A percentile compares a stretch with the other conserved stretches of the same genome.
These are phyloP conservation scores for Marasmarcha lunaedactyla DNA, from an alignment of 2,888 invertebrate species.

Conservation along the genomic window DNA sequence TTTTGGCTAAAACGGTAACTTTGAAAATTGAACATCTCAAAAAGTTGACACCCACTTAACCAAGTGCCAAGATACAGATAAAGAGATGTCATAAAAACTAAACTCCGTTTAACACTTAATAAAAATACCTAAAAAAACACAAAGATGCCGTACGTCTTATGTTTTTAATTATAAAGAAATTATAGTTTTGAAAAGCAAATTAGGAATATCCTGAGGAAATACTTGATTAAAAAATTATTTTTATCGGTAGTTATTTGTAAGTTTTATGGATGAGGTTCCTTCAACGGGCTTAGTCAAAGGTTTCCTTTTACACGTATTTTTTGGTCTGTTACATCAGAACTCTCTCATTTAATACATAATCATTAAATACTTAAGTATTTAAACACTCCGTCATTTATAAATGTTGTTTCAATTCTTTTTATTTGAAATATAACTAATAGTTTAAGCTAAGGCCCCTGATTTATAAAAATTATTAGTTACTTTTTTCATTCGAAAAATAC, in stretches of 20 bases:
- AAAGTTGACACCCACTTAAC: slow-evolving; percentile 39
- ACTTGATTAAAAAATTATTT: slow-evolving; percentile 34
- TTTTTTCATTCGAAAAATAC: too few species aligned
- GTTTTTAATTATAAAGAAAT: slow-evolving; percentile 45
- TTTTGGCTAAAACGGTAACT: too few species aligned
- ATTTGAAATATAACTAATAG: too few species aligned
- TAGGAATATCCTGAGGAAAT: slow-evolving; percentile 55
- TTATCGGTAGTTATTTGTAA: slow-evolving; percentile 30
- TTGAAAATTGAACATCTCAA: too few species aligned
- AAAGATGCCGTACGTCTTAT: slow-evolving; percentile 43
- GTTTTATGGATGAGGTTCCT: slow-evolving; percentile 16
- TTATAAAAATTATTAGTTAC: too few species aligned
- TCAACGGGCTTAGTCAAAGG: too few species aligned
- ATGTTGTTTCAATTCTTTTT: too few species aligned
- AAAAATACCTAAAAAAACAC: slow-evolving; percentile 42
- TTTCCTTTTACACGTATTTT: too few species aligned
- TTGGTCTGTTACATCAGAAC: background rate
- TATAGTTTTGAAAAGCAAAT: slow-evolving; percentile 33
- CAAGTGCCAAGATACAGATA: slow-evolving; percentile 27
- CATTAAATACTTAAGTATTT: background rate
- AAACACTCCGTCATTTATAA: too few species aligned
- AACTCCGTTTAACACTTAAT: too few species aligned
- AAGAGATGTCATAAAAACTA: slow-evolving; percentile 11
- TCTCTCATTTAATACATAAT: background rate
- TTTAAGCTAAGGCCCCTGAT: too few species aligned